Base-by-base conservation (phyloP, 1,140 invertebrate genomes). In the Rhagoletis pomonella region DNA sequence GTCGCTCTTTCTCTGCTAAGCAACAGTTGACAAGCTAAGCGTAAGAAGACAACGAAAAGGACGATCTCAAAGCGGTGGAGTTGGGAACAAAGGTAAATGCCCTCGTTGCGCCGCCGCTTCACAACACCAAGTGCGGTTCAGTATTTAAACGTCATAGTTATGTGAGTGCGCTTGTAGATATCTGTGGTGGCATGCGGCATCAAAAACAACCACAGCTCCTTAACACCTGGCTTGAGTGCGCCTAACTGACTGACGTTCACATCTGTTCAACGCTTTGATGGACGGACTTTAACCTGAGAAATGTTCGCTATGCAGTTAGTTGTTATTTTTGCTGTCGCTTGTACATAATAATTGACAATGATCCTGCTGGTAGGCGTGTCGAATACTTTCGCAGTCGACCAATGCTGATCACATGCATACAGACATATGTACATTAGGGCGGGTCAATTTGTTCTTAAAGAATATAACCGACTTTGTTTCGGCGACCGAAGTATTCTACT, bases 171-270 rank as follows among this genome's bases (percentile, higher is more conserved):
- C 3, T 42, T 9, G 50, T 17, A 10, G 9, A 73, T 47, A 14
- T n/a, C 4, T 73, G 12, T 17, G 4, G 42, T 12, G 39, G 67
- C 14, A 73, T n/a, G 67, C 17, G 17, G 67, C 5, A 44, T 1
- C 44, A 47, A 44, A 73, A n/a, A 10, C 0, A 73, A 14, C 3
- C 42, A 6, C 12, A 73, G 14, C 17, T 12, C 67, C 67, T 73
- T 44, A 73, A 73, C 67, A 73, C 67, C 67, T 73, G 67, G 67
- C 39, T 19, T 42, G 44, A 17, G 42, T 73, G 39, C 67, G 14
- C 42, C 4, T 73, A 44, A 9, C 4, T 17, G 29, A 3, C 10
- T 69, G 39, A 4, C 60, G 60, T 14, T 17, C 60, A 73, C 67
- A 73, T 73, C 67, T 73, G 67, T n/a, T 44, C 39, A 17, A 73